Evolutionary conservation across 2,888 invertebrate genomes (phyloP).

Genomic region (Dione vanillae): DNA sequence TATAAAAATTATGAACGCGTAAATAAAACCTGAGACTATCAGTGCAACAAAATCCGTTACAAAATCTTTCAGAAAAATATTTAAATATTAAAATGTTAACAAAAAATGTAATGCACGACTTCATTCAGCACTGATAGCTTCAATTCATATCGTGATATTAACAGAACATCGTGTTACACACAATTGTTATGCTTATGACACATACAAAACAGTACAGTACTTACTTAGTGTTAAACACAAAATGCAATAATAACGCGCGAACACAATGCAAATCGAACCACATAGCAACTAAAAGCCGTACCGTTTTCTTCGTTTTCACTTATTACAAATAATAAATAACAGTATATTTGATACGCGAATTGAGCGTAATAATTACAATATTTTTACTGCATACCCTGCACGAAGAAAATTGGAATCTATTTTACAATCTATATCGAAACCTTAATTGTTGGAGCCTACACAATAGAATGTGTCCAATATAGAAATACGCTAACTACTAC

Average conservation of each 20-base stretch:
- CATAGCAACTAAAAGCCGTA: slow-evolving; percentile 23
- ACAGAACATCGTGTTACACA: slow-evolving; percentile 5
- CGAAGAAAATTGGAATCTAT: slow-evolving; percentile 77
- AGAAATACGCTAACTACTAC: slow-evolving; percentile 47
- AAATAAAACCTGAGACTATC: slow-evolving; percentile 16
- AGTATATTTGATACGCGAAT: slow-evolving; percentile 58
- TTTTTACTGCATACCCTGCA: slow-evolving; percentile 71
- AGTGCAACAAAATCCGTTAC: slow-evolving; percentile 4
- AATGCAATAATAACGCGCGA: slow-evolving; percentile 29
- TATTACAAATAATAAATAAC: slow-evolving; percentile 49
- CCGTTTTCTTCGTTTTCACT: slow-evolving; percentile 34
- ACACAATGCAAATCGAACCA: slow-evolving; percentile 23
- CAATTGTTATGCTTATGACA: slow-evolving; percentile 6
- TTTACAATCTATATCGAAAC: slow-evolving; percentile 62
- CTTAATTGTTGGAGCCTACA: slow-evolving; percentile 58
- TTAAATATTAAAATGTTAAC: neutral
- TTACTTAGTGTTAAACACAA: slow-evolving; percentile 23
- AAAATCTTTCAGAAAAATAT: slow-evolving; percentile 2
- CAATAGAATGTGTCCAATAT: slow-evolving; percentile 45
- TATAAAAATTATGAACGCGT: slow-evolving; percentile 20
- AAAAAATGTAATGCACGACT: neutral
- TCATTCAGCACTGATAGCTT: slow-evolving; percentile 6
- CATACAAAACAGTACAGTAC: slow-evolving; percentile 7
- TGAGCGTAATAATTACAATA: slow-evolving; percentile 43
- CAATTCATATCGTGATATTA: neutral